These are phyloP conservation scores for Echinometra lucunter DNA, from an alignment of 53 echinoderm and acorn worm genomes.

Conservation along the genomic window DNA sequence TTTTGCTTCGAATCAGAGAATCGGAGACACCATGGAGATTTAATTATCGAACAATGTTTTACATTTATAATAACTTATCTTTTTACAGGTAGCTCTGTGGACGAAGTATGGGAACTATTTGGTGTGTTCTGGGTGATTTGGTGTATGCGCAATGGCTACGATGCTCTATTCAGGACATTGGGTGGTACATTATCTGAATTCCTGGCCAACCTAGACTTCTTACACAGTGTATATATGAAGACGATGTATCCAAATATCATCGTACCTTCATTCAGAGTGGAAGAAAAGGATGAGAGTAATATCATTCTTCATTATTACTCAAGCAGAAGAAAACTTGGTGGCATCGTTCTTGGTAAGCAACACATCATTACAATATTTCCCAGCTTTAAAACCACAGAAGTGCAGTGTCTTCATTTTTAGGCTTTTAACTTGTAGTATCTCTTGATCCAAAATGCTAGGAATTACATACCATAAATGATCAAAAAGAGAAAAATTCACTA, in stretches of 20 bases:
- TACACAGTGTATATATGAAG: constrained; percentile 96
- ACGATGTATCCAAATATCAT: constrained; percentile 94
- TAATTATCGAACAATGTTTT: too few species aligned
- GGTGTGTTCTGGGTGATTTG: constrained; percentile 94
- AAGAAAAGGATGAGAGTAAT: constrained; percentile 78
- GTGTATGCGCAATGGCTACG: constrained; percentile 89
- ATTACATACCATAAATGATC: too few species aligned
- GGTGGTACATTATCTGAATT: constrained; percentile 81
- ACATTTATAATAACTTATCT: too few species aligned
- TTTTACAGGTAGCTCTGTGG: constrained; percentile 66
- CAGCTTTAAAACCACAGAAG: too few species aligned
- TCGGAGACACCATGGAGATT: too few species aligned
- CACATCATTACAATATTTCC: too few species aligned
- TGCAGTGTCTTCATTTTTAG: too few species aligned
- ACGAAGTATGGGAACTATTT: constrained; percentile 86
- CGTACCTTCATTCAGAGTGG: constrained; percentile 89
- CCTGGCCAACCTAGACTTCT: constrained; percentile 84
- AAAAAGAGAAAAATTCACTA: too few species aligned
- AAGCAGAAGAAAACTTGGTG: constrained; percentile 73
- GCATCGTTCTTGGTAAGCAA: constrained; percentile 80
- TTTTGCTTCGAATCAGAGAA: too few species aligned
- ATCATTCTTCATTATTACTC: constrained; percentile 87
- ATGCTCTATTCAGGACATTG: constrained; percentile 85
- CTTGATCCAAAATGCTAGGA: too few species aligned
- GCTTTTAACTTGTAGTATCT: too few species aligned